Evolutionary conservation across 1,140 invertebrate species (phyloP).

Genomic region (Liolophura sinensis): DNA sequence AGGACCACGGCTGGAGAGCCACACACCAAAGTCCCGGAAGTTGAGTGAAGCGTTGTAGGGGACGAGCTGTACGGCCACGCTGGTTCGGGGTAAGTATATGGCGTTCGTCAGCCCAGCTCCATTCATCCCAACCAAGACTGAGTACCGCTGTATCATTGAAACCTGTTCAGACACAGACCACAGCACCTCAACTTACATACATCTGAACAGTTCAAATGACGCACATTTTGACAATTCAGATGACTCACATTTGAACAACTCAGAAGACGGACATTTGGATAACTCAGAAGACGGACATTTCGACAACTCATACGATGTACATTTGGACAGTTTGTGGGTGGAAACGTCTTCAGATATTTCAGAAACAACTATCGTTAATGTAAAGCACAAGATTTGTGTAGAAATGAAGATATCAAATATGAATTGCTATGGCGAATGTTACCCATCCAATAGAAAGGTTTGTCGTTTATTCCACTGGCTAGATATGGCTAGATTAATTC

Average conservation of each 20-base stretch:
- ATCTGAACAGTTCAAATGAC: neutral
- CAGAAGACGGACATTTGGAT: neutral
- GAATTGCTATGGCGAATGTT: neutral
- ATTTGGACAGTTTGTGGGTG: neutral
- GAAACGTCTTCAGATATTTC: too few species aligned
- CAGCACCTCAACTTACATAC: neutral
- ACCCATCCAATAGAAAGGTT: too few species aligned
- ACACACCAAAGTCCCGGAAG: constrained; percentile 20
- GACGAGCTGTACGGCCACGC: constrained; percentile 32
- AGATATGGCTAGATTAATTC: neutral
- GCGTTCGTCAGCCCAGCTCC: constrained; percentile 37
- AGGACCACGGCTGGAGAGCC: constrained; percentile 21
- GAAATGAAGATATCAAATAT: neutral
- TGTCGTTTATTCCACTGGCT: neutral
- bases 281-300: neutral
- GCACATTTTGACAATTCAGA: neutral
- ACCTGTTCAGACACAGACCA: constrained; percentile 16
- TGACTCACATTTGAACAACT: neutral
- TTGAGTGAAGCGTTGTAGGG: constrained; percentile 30
- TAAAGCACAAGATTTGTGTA: neutral
- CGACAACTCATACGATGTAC: neutral
- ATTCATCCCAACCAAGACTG: constrained; percentile 35
- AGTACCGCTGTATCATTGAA: constrained; percentile 30
- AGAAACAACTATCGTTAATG: too few species aligned
- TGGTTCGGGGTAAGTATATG: constrained; percentile 24